phyloP scores from a whole-genome alignment of 1,140 invertebrate genomes.

The Apolygus lucorum region DNA sequence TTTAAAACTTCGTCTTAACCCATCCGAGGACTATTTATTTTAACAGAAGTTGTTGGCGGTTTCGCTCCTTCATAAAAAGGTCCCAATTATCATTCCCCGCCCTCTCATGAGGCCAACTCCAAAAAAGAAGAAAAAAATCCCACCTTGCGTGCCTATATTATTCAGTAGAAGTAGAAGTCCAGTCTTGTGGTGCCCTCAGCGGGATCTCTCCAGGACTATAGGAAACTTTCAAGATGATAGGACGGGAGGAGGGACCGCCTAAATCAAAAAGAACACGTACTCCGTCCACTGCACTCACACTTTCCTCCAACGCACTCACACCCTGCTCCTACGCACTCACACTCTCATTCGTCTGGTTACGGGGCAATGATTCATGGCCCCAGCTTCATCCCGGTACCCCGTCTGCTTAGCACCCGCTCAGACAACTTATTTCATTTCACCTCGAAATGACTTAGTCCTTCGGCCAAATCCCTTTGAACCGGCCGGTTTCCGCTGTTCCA shows the following conservation, averaged over 20 bases:
- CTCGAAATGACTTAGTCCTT: not conserved
- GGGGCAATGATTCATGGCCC: slow-evolving; percentile 6
- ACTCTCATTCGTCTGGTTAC: not conserved
- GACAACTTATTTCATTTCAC: slow-evolving; percentile 15
- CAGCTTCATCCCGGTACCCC: not conserved
- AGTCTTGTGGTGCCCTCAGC: too few relatives aligned
- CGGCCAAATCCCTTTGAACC: slow-evolving; percentile 7
- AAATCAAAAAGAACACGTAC: not conserved
- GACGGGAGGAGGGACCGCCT: not conserved
- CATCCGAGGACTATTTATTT: too few relatives aligned
- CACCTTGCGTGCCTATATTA: too few relatives aligned
- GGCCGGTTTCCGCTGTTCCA: slow-evolving; percentile 12
- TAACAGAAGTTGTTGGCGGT: too few relatives aligned
- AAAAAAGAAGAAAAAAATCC: too few relatives aligned
- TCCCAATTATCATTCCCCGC: too few relatives aligned
- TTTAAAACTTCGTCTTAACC: too few relatives aligned
- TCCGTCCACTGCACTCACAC: not conserved
- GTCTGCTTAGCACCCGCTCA: not conserved
- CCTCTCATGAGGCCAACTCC: too few relatives aligned
- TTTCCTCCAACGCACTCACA: not conserved
- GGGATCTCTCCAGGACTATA: too few relatives aligned
- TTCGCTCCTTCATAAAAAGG: too few relatives aligned
- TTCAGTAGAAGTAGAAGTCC: too few relatives aligned
- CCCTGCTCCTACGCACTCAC: not conserved
- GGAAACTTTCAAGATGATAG: not conserved